Evolutionary conservation across 2,797 vertebrate species (phyloP).

Genomic region (Pangasius macronema): DNA sequence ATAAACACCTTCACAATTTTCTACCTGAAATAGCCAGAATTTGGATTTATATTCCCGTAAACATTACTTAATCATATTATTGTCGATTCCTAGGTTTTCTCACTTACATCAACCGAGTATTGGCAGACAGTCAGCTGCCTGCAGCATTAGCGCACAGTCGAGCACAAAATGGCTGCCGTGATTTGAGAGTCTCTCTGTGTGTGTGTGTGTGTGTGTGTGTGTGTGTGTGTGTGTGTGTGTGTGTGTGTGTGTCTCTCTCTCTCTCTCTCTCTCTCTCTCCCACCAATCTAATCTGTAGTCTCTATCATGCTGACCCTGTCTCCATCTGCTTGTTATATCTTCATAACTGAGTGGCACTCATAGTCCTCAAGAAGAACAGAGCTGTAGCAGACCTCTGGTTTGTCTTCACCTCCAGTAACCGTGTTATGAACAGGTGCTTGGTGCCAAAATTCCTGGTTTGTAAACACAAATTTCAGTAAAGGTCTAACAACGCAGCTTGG

Average conservation of each 20-base stretch:
- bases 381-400: not conserved
- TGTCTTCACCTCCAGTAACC: not conserved
- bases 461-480: not conserved
- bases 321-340: conserved; percentile 25
- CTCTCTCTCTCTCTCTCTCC: not conserved
- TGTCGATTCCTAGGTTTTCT: not conserved
- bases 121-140: conserved; percentile 29
- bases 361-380: conserved; percentile 8
- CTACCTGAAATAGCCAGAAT: no score
- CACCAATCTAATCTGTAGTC: conserved; percentile 31
- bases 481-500: not conserved
- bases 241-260: no score
- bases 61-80: not conserved
- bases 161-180: conserved; percentile 34
- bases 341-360: conserved; percentile 27
- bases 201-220: conserved; percentile 22
- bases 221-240: no score
- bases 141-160: conserved; percentile 15
- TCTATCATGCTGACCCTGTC: conserved; percentile 22
- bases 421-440: not conserved
- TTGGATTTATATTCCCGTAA: not conserved
- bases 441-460: not conserved
- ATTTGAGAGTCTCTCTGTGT: conserved; percentile 2
- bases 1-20: not conserved
- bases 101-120: not conserved